Evolutionary conservation across 2,888 invertebrate species (phyloP).

Genomic region (Cryptus viduatorius): DNA sequence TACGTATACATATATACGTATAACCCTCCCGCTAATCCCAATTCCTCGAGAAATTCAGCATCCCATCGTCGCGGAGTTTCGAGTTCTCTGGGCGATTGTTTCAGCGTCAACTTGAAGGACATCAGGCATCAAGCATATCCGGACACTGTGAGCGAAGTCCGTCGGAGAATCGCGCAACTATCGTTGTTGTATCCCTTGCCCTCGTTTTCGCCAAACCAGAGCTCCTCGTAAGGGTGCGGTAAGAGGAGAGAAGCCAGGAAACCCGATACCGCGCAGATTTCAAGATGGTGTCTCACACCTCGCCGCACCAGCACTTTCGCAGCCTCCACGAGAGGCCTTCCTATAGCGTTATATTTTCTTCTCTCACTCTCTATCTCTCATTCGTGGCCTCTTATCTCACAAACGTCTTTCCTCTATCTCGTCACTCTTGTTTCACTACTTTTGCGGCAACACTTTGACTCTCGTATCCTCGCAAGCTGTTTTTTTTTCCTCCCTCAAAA

Average conservation of each 20-base stretch:
- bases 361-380: constrained; percentile 29
- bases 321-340: constrained; percentile 19
- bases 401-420: constrained; percentile 26
- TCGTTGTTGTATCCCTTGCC: constrained; percentile 28
- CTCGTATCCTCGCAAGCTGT: constrained; percentile 1
- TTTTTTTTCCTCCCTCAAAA: neutral
- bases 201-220: constrained; percentile 45
- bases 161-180: constrained; percentile 12
- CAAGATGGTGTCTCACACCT: constrained; percentile 64
- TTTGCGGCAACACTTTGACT: constrained; percentile 27
- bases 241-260: constrained; percentile 36
- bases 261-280: constrained; percentile 65
- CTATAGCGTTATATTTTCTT: constrained; percentile 4
- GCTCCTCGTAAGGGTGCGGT: neutral
- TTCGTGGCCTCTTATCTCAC: constrained; percentile 38
- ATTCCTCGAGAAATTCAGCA: constrained; percentile 2
- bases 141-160: constrained; percentile 17
- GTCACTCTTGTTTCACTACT: constrained; percentile 39
- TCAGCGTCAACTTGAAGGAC: neutral
- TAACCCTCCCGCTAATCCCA: neutral
- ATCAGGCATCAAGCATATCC: neutral
- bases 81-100: constrained; percentile 21
- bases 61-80: neutral
- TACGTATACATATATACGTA: neutral
- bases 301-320: constrained; percentile 58